These are phyloP conservation scores for Scomber japonicus DNA, from an alignment of 2,113 vertebrate species.

Conservation along the genomic window DNA sequence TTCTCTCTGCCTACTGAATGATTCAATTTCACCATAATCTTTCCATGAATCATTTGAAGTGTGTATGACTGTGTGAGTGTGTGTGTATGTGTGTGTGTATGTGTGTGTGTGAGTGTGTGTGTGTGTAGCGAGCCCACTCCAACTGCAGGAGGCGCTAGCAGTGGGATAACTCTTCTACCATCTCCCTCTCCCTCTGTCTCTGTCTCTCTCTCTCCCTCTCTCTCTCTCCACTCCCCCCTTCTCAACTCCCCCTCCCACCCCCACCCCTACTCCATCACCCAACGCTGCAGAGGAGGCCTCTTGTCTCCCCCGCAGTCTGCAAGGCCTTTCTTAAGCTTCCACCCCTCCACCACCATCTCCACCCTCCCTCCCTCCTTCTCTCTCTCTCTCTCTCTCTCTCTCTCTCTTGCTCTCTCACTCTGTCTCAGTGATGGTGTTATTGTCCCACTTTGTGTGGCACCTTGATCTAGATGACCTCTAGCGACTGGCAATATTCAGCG, in stretches of 20 bases:
- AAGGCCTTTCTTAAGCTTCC: conserved; percentile 33
- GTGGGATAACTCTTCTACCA: conserved; percentile 12
- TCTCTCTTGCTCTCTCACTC: not conserved
- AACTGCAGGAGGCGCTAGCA: conserved; percentile 60
- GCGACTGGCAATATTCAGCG: conserved; percentile 28
- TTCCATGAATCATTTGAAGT: conserved; percentile 16
- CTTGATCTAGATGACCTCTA: conserved; percentile 56
- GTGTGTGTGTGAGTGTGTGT: conserved; percentile 12
- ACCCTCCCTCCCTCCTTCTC: not conserved
- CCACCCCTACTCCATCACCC: conserved; percentile 32
- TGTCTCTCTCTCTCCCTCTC: not conserved
- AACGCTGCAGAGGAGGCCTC: conserved; percentile 64
- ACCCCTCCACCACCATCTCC: not conserved
- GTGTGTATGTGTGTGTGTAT: conserved; percentile 4
- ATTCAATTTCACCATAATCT: conserved; percentile 25
- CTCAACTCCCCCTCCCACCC: not conserved
- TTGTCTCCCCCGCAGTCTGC: conserved; percentile 56
- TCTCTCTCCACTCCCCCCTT: not conserved
- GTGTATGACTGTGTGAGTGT: not conserved
- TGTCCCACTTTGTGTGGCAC: conserved; percentile 46
- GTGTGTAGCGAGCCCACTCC: conserved; percentile 6
- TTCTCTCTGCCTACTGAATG: conserved; percentile 2
- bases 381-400: not conserved
- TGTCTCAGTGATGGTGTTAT: conserved; percentile 24
- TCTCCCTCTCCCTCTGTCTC: conserved; percentile 10